Evolutionary conservation across 1,140 invertebrate genomes (phyloP), one percentile per base, ranked within the genome.

Genomic region (Monomorium pharaonis): DNA sequence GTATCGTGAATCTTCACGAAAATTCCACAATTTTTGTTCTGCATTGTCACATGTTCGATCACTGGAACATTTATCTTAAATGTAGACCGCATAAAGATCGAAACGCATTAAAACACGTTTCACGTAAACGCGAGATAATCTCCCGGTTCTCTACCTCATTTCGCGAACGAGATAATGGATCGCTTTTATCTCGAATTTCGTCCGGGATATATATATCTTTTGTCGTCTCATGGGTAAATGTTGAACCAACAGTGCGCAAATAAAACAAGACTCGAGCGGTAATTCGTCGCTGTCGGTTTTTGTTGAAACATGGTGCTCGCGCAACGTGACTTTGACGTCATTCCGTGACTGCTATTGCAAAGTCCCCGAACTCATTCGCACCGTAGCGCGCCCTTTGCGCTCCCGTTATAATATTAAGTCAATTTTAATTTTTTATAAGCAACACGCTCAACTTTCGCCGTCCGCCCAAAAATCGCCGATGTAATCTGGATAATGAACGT

Each of bases 401-500:
- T n/a, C 14, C 30, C 14, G 12, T n/a, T n/a, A 5, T 14, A 30
- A 42, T 49, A 85, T 67, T 33, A 56, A 80, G 67, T 85, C 60
- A 56, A 21, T 12, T 30, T 30, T 18, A 54, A 54, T 56, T 80
- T 56, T 47, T 54, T 44, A 67, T 24, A 18, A 42, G n/a, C 47
- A 47, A 27, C 24, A 33, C 51, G 24, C 37, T 30, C 18, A 51
- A 44, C 44, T 37, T 24, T 81, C 33, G 27, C 21, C 63, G 14
- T 69, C 49, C 24, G 33, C 18, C 76, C 30, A 80, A 80, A 80
- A 80, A 49, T 12, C 33, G 63, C 51, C 44, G 67, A 75, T 78
- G 37, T 87, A 88, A 88, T 88, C 62, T 27, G 37, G 33, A 84
- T 87, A 87, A 87, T 76, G 85, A 63, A 87, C 33, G 58, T 49